Conservation (phyloP, 2,888 invertebrate genomes). For the Harpalus rufipes region DNA sequence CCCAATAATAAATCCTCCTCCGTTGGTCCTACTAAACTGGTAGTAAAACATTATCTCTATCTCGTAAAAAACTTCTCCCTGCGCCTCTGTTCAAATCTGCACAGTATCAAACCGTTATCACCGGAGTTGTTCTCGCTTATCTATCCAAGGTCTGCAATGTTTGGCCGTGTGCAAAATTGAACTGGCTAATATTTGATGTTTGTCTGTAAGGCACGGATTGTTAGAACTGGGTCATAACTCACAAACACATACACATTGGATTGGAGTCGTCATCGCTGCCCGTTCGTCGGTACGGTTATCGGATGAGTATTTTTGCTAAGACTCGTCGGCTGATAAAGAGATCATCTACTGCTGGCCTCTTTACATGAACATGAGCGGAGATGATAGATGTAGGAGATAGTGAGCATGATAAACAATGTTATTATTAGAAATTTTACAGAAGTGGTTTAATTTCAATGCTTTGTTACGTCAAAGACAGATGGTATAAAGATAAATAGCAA, state of each 20-base stretch:
- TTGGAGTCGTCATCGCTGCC: background rate
- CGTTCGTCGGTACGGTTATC: slow-evolving; percentile 5
- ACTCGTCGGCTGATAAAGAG: slow-evolving; percentile 13
- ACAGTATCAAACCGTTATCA: slow-evolving; percentile 17
- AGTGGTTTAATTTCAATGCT: no score
- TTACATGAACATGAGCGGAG: slow-evolving; percentile 17
- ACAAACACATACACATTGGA: background rate
- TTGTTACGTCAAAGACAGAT: no score
- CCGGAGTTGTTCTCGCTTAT: slow-evolving; percentile 50
- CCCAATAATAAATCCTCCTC: no score
- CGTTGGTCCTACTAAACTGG: no score
- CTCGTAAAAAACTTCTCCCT: background rate
- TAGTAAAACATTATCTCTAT: no score
- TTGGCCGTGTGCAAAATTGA: slow-evolving; percentile 63
- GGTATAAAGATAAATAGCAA: no score
- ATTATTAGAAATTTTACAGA: no score
- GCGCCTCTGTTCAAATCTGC: background rate
- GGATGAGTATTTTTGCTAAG: slow-evolving; percentile 32
- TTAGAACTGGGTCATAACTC: slow-evolving; percentile 50
- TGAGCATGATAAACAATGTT: background rate
- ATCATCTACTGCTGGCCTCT: slow-evolving; percentile 16
- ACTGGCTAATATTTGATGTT: slow-evolving; percentile 56
- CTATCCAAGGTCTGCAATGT: slow-evolving; percentile 58
- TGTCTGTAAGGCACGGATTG: slow-evolving; percentile 24
- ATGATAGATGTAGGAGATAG: background rate